Percentiles rank a stretch among this genome's conserved stretches.
Conservation (phyloP, 2,888 invertebrate genomes). For the Campaea margaritaria region DNA sequence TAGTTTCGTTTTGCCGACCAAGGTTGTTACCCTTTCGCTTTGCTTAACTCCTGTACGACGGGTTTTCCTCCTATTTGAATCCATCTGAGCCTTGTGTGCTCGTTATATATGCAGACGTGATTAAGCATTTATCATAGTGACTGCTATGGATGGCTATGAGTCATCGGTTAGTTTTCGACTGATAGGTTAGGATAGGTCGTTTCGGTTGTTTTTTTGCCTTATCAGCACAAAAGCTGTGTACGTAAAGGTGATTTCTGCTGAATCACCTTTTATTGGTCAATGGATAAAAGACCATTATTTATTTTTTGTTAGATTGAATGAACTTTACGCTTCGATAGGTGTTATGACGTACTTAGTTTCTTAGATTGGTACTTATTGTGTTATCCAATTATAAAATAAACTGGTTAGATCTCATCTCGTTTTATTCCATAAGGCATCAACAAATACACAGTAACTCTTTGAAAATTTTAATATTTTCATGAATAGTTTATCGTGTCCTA, state of each 20-base stretch:
- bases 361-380: no score
- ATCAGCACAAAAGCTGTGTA: constrained; percentile 7
- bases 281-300: constrained; percentile 1
- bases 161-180: constrained; percentile 5
- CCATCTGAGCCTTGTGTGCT: constrained; percentile 14
- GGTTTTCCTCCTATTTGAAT: constrained; percentile 32
- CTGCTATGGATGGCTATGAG: constrained; percentile 3
- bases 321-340: not conserved
- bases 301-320: constrained; percentile 17
- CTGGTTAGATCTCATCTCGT: no score
- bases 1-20: constrained; percentile 10
- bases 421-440: no score
- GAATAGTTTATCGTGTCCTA: no score
- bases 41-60: constrained; percentile 5
- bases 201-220: constrained; percentile 13
- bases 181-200: constrained; percentile 31
- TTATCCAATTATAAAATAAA: no score
- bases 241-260: constrained; percentile 3
- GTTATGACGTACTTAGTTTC: no score
- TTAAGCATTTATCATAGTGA: not conserved
- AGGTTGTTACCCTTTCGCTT: constrained; percentile 17
- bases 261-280: constrained; percentile 16
- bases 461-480: no score
- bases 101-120: constrained; percentile 16
- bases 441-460: no score